phyloP scores from a whole-genome alignment of 1,140 invertebrate species.

The Cecropterus lyciades region DNA sequence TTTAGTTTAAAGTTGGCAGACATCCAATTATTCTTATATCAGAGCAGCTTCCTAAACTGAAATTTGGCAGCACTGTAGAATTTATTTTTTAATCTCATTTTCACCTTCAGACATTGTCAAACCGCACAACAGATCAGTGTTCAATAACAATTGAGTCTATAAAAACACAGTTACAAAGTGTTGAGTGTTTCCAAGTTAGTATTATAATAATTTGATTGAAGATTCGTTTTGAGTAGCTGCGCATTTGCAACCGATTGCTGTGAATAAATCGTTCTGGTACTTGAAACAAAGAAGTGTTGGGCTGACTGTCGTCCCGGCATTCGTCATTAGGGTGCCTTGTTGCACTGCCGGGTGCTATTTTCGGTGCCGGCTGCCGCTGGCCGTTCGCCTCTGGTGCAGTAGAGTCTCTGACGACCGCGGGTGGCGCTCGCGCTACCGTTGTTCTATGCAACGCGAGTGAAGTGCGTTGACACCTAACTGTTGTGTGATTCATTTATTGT shows the following conservation, averaged over 20 bases:
- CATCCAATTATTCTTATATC: constrained; percentile 60
- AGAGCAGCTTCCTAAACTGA: constrained; percentile 51
- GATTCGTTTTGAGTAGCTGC: not conserved
- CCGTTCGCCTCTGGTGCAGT: constrained; percentile 71
- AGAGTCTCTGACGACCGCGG: constrained; percentile 63
- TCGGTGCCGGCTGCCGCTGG: constrained; percentile 59
- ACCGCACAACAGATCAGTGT: constrained; percentile 13
- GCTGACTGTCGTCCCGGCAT: constrained; percentile 51
- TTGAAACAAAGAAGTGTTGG: constrained; percentile 52
- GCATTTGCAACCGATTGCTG: not conserved
- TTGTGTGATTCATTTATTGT: constrained; percentile 76
- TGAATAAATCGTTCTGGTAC: constrained; percentile 9
- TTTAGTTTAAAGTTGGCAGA: constrained; percentile 57
- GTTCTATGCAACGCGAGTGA: constrained; percentile 66
- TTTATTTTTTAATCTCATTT: constrained; percentile 65
- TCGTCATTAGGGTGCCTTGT: constrained; percentile 68
- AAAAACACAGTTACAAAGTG: not conserved
- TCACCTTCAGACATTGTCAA: constrained; percentile 64
- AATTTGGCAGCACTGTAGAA: constrained; percentile 70
- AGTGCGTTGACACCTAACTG: constrained; percentile 82
- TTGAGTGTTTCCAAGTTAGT: not conserved
- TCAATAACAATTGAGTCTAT: not conserved
- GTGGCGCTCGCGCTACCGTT: constrained; percentile 57
- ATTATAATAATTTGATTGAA: not conserved
- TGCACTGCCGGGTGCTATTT: constrained; percentile 81